Evolutionary conservation across 2,113 vertebrate species (phyloP).

Genomic region (Syngnathus typhle): DNA sequence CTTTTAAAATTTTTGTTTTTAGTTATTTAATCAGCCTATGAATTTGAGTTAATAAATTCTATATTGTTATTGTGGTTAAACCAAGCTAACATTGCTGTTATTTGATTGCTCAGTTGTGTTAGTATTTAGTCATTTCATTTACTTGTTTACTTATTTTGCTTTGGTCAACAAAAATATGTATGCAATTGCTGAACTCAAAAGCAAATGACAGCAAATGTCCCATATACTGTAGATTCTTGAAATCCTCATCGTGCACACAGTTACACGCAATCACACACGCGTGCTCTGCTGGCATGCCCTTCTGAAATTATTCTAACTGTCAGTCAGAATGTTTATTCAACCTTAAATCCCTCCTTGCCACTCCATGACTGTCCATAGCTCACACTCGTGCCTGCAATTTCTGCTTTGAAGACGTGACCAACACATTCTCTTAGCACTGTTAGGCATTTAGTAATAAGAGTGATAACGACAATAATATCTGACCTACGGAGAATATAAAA

Average conservation of each 20-base stretch:
- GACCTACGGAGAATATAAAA: too few species aligned
- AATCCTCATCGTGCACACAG: background rate
- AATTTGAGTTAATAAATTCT: too few species aligned
- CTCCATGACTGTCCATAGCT: background rate
- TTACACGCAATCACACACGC: background rate
- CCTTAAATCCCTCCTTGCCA: background rate
- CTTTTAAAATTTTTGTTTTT: too few species aligned
- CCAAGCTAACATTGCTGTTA: background rate
- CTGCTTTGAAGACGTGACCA: too few species aligned
- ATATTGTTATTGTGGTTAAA: too few species aligned
- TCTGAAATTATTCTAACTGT: slow-evolving; percentile 29
- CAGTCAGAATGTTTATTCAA: slow-evolving; percentile 24
- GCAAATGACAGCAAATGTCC: background rate
- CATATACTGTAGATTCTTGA: background rate
- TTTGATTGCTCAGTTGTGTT: background rate
- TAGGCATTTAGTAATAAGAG: too few species aligned
- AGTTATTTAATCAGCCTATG: too few species aligned
- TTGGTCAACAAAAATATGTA: background rate
- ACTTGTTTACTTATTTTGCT: background rate
- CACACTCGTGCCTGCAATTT: background rate
- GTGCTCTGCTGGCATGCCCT: slow-evolving; percentile 12
- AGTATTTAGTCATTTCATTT: background rate
- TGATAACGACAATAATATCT: too few species aligned
- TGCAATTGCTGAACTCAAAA: background rate
- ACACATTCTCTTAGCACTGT: too few species aligned